Evolutionary conservation across 2,888 invertebrate genomes (phyloP).

Genomic region (Eremobia ochroleuca): DNA sequence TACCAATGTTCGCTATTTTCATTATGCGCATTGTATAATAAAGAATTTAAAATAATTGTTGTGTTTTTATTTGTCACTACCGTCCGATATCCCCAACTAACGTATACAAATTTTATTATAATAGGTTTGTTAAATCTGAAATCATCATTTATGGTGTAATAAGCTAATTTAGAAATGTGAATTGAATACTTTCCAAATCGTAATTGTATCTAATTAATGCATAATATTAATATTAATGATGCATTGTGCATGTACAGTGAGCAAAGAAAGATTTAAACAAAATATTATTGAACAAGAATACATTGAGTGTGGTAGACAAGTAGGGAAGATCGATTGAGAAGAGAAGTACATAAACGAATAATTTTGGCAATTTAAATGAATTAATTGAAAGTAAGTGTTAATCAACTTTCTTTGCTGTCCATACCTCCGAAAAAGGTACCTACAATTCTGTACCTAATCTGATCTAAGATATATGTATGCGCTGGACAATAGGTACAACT

Average conservation of each 20-base stretch:
- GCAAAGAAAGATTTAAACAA: neutral
- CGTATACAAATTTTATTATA: neutral
- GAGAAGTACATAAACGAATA: neutral
- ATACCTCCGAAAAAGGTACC: neutral
- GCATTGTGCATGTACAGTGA: neutral
- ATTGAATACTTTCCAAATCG: neutral
- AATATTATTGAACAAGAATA: neutral
- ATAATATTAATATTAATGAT: constrained; percentile 10
- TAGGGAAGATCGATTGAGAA: neutral
- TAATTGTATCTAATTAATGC: constrained; percentile 21
- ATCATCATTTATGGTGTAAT: neutral
- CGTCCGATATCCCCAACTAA: neutral
- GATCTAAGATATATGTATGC: neutral
- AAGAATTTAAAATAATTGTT: constrained; percentile 61
- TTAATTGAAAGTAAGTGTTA: neutral
- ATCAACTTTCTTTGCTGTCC: neutral
- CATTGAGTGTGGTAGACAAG: neutral
- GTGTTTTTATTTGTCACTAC: constrained; percentile 33
- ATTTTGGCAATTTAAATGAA: neutral
- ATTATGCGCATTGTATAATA: constrained; percentile 78
- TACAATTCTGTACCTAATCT: neutral
- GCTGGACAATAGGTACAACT: neutral
- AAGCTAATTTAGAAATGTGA: constrained; percentile 15
- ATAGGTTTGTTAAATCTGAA: constrained; percentile 1
- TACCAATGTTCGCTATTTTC: constrained; percentile 76